A percentile compares a stretch with the other conserved stretches of the same genome.
phyloP scores from a whole-genome alignment of 2,888 invertebrate genomes.

The Cephus sareptanus region DNA sequence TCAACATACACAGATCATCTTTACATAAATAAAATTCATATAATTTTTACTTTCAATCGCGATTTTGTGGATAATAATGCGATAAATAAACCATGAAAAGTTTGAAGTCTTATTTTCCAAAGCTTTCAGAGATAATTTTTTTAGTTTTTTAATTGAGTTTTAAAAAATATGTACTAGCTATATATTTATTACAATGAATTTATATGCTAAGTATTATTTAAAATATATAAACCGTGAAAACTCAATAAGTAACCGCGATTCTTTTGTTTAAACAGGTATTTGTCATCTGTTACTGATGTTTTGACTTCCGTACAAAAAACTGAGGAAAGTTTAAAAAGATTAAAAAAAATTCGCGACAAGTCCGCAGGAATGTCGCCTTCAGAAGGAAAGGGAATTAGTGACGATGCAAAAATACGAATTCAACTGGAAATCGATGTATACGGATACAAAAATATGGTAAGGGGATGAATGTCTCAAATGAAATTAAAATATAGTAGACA shows the following conservation, averaged over 20 bases:
- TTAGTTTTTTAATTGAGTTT: slow-evolving; percentile 70
- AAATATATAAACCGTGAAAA: slow-evolving; percentile 10
- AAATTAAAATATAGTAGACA: not conserved
- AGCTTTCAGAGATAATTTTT: slow-evolving; percentile 63
- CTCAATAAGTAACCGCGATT: not conserved
- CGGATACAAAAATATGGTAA: slow-evolving; percentile 75
- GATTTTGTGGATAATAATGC: too few relatives aligned
- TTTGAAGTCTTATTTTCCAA: slow-evolving; percentile 48
- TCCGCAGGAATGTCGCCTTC: slow-evolving; percentile 62
- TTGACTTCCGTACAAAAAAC: slow-evolving; percentile 94
- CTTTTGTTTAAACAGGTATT: slow-evolving; percentile 68
- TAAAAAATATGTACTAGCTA: not conserved
- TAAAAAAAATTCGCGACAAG: slow-evolving; percentile 85
- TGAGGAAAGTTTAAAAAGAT: slow-evolving; percentile 90
- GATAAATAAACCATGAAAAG: slow-evolving; percentile 30
- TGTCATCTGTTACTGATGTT: slow-evolving; percentile 84
- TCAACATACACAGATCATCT: too few relatives aligned
- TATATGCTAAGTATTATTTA: slow-evolving; percentile 5
- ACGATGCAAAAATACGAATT: slow-evolving; percentile 94
- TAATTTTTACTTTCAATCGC: too few relatives aligned
- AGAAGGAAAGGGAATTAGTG: slow-evolving; percentile 75
- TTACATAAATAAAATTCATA: too few relatives aligned
- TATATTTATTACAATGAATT: slow-evolving; percentile 49
- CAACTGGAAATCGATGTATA: slow-evolving; percentile 90
- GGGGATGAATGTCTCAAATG: slow-evolving; percentile 10